Evolutionary conservation across 2,797 vertebrate genomes (phyloP).

Genomic region (Calcarius lapponicus): DNA sequence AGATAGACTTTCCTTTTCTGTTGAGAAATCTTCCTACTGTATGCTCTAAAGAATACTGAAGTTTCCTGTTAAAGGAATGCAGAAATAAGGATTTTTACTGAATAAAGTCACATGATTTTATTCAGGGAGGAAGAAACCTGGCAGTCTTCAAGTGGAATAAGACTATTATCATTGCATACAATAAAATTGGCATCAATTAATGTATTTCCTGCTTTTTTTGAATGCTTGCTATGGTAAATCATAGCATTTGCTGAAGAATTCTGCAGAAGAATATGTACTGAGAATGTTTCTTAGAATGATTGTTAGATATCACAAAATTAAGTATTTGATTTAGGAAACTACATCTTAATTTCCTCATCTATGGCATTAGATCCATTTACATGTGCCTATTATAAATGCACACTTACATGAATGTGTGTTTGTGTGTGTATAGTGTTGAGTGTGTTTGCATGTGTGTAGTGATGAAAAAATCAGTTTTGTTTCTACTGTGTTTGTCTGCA

Average conservation of each 20-base stretch:
- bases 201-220: background rate
- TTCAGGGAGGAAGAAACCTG: background rate
- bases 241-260: background rate
- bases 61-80: background rate
- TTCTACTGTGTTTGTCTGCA: background rate
- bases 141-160: background rate
- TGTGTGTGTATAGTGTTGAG: background rate
- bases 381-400: background rate
- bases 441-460: background rate
- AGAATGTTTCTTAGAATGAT: background rate
- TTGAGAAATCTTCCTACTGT: constrained; percentile 10
- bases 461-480: background rate
- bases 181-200: background rate
- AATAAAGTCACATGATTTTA: background rate
- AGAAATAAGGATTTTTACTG: background rate
- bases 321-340: background rate
- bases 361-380: background rate
- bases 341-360: background rate
- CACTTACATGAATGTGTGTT: background rate
- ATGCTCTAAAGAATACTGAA: background rate
- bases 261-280: background rate
- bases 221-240: background rate
- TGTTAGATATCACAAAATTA: background rate
- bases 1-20: background rate
- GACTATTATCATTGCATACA: background rate